phyloP scores from a whole-genome alignment of 2,113 vertebrate genomes.

The Leuciscus idus region DNA sequence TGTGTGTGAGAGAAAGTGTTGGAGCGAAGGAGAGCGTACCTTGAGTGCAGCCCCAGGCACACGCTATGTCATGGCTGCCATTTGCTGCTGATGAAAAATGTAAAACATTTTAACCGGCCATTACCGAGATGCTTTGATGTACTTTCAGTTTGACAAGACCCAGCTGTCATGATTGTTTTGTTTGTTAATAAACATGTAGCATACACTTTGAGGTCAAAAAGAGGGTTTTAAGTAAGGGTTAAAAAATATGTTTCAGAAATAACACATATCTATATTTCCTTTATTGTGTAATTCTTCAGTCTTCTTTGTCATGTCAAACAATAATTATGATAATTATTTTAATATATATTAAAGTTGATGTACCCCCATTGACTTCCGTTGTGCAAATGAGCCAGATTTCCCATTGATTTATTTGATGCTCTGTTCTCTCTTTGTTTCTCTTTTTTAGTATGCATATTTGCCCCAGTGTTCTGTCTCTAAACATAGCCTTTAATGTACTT shows the following conservation, averaged over 20 bases:
- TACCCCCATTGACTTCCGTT: too few relatives aligned
- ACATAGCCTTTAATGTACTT: neutral
- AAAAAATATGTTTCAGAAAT: conserved; percentile 2
- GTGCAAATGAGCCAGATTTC: too few relatives aligned
- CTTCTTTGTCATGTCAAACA: neutral
- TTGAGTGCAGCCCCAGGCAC: conserved; percentile 20
- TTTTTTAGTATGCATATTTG: neutral
- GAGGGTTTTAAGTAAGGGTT: neutral
- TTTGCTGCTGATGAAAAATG: conserved; percentile 43
- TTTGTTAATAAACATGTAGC: conserved; percentile 28
- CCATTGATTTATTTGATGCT: too few relatives aligned
- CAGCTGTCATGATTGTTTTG: conserved; percentile 26
- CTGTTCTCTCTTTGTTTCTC: too few relatives aligned
- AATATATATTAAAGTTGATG: too few relatives aligned
- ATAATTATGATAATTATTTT: too few relatives aligned
- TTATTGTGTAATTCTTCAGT: neutral
- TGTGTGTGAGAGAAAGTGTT: conserved; percentile 39
- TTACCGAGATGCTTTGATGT: conserved; percentile 45
- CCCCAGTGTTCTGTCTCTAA: neutral
- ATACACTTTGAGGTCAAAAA: neutral
- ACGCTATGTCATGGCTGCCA: conserved; percentile 35
- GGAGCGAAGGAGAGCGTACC: conserved; percentile 8
- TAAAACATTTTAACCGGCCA: conserved; percentile 21
- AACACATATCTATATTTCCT: neutral
- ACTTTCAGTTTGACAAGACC: conserved; percentile 17